Evolutionary conservation across 1,140 invertebrate species (phyloP), one percentile per base, ranked within the genome.

Genomic region (Ganaspis sp.): DNA sequence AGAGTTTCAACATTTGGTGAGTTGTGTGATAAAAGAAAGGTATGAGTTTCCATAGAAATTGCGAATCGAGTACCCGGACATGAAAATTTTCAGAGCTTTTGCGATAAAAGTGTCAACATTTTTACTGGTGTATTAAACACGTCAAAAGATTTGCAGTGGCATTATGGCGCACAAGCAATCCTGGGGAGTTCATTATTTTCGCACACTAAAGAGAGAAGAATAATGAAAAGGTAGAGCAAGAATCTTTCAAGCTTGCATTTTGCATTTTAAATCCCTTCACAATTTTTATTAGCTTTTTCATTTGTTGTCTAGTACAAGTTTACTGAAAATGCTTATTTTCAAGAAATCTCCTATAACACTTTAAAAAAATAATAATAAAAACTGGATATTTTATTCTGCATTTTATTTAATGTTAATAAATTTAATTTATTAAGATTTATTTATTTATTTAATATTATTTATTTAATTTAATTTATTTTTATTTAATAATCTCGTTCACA

Each of bases 231-330:
- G 23, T 64, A 64, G 23, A 64, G 26, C 26, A 29, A 29, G 23
- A 64, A 64, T 64, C 58, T 64, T 49, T 64, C 26, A 64, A 64
- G 26, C 58, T 64, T 64, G 58, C 58, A 64, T 64, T 64, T 64
- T 34, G 12, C 23, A 64, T 29, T 29, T 64, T 64, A 64, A 64
- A 64, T 64, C 12, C 12, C 26, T 64, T 64, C 26, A 17, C 23
- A 26, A 64, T 64, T 64, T 64, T 64, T 15, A 64, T 64, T 64
- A 64, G 58, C 26, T 64, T 29, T 64, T 6, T 21, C 23, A 4
- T 64, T 21, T 64, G 23, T 26, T 64, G 21, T 64, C 6, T n/a
- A 64, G 23, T 26, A n/a, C 1, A 64, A 29, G 23, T 34, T 29
- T 64, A 64, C 9, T 64, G 23, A 26, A n/a, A 64, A n/a, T 64